Conservation (phyloP, 2,113 vertebrate species). For the Saguinus midas region DNA sequence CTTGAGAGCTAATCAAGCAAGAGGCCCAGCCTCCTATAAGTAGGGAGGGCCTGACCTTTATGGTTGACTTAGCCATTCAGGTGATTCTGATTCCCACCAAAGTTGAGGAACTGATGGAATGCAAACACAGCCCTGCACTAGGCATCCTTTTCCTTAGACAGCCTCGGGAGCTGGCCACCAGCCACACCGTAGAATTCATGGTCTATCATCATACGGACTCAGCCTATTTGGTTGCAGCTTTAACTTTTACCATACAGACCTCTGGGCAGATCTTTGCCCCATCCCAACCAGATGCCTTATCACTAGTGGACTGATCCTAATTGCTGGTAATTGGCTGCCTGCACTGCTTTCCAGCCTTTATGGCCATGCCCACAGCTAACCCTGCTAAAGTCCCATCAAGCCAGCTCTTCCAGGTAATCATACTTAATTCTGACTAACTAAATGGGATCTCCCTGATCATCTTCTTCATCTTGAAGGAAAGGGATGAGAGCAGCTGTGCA, state of each 20-base stretch:
- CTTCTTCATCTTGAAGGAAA: neutral
- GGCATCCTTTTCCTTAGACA: neutral
- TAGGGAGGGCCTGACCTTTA: neutral
- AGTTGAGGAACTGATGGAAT: neutral
- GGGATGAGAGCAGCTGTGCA: neutral
- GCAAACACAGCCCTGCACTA: neutral
- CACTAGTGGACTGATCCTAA: neutral
- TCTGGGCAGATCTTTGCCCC: neutral
- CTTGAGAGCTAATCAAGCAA: neutral
- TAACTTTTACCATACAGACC: neutral
- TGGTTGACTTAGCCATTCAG: neutral
- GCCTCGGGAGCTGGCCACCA: neutral
- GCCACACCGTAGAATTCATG: neutral
- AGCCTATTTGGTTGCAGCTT: neutral
- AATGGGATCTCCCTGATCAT: neutral
- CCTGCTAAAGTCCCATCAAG: neutral
- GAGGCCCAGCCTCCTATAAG: neutral
- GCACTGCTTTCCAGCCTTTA: neutral
- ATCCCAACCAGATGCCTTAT: neutral
- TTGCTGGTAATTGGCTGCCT: neutral
- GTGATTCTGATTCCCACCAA: neutral
- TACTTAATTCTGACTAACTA: neutral
- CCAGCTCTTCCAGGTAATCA: neutral
- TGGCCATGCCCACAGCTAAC: neutral
- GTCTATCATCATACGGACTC: neutral